Evolutionary conservation across 2,113 vertebrate genomes (phyloP).

Genomic region (Potamarius usumacintae): DNA sequence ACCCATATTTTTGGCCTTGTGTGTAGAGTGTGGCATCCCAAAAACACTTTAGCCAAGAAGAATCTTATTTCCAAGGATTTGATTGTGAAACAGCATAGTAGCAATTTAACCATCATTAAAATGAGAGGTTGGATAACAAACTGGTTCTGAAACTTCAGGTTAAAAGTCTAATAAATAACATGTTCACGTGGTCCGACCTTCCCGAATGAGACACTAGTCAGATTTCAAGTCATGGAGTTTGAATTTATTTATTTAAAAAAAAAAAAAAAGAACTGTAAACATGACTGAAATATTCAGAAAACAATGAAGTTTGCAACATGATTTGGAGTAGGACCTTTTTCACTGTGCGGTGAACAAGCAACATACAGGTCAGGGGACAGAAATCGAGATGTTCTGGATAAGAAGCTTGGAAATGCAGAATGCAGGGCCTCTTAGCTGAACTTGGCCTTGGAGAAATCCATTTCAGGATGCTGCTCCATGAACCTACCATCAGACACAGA

Average conservation of each 20-base stretch:
- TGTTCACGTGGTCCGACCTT: too few relatives aligned
- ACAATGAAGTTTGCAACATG: conserved; percentile 45
- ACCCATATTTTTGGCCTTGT: neutral
- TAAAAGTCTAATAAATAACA: neutral
- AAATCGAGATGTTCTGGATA: neutral
- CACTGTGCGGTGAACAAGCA: neutral
- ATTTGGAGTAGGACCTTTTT: neutral
- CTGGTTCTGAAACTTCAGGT: neutral
- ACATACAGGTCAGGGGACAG: neutral
- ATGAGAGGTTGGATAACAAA: neutral
- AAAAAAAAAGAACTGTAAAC: neutral
- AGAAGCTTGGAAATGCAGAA: neutral
- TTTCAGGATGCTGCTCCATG: conserved; percentile 80
- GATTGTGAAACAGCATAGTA: neutral
- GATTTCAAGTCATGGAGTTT: neutral
- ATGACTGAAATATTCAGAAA: conserved; percentile 58
- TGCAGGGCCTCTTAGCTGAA: conserved; percentile 70
- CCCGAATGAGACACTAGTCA: neutral
- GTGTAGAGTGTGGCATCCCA: neutral
- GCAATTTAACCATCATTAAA: neutral
- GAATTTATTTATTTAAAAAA: conserved; percentile 61
- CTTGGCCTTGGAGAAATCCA: conserved; percentile 82
- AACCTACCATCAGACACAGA: conserved; percentile 65
- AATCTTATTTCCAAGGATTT: neutral
- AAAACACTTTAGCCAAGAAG: neutral